These are phyloP conservation scores for Periophthalmus modestus DNA, from an alignment of 2,113 vertebrate genomes.

Conservation along the genomic window DNA sequence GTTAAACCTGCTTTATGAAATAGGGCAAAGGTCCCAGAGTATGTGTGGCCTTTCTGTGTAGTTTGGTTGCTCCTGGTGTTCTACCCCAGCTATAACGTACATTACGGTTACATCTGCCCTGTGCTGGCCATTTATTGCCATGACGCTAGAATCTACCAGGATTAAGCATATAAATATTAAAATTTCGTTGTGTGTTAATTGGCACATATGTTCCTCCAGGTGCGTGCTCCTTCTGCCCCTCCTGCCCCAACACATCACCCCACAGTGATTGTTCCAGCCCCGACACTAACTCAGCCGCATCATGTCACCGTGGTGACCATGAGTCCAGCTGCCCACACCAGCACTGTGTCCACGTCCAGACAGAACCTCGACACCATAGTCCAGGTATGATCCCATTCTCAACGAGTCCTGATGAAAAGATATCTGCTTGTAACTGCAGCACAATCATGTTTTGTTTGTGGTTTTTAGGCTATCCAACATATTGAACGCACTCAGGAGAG, in stretches of 20 bases:
- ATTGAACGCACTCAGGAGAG: slow-evolving; percentile 95
- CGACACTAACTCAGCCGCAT: slow-evolving; percentile 84
- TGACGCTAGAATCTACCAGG: background rate
- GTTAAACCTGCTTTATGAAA: too few relatives aligned
- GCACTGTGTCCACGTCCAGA: slow-evolving; percentile 93
- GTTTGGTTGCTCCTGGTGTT: background rate
- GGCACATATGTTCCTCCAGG: slow-evolving; percentile 65
- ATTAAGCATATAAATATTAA: too few relatives aligned
- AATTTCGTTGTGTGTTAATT: background rate
- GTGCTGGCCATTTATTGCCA: background rate
- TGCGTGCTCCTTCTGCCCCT: slow-evolving; percentile 79
- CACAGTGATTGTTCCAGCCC: slow-evolving; percentile 94
- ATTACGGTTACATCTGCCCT: background rate
- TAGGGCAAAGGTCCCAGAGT: too few relatives aligned
- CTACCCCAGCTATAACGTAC: too few relatives aligned
- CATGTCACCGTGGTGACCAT: slow-evolving; percentile 96
- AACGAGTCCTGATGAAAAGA: background rate
- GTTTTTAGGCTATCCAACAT: slow-evolving; percentile 93
- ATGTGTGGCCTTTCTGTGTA: background rate
- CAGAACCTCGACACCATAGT: slow-evolving; percentile 99
- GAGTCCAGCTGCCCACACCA: slow-evolving; percentile 91
- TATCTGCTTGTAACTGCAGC: background rate
- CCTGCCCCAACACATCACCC: slow-evolving; percentile 94
- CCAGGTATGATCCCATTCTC: slow-evolving; percentile 80
- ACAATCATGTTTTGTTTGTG: background rate